These are phyloP conservation scores for Labeo catla DNA, from an alignment of 2,113 vertebrate species.

Conservation along the genomic window DNA sequence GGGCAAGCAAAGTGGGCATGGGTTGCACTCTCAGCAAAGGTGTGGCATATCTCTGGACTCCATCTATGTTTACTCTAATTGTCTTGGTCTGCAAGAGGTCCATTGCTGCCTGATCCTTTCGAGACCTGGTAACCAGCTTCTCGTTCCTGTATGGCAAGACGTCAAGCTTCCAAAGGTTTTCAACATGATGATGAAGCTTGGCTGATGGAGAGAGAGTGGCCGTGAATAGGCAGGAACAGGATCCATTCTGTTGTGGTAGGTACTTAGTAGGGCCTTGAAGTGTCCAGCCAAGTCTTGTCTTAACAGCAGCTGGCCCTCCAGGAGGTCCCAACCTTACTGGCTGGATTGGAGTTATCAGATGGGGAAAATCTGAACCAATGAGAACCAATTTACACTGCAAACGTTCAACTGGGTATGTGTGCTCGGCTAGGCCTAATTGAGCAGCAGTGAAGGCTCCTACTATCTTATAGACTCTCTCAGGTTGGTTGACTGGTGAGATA, in stretches of 20 bases:
- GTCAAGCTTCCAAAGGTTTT: background rate
- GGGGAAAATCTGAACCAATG: background rate
- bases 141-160: background rate
- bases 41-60: background rate
- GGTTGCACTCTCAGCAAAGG: background rate
- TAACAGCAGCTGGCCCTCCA: too few relatives aligned
- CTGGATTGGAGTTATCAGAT: too few relatives aligned
- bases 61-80: background rate
- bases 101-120: background rate
- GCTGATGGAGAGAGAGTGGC: background rate
- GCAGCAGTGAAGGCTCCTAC: background rate
- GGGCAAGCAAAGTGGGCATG: background rate
- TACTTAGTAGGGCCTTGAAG: background rate
- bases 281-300: background rate
- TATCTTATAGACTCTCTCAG: background rate
- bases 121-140: background rate
- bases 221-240: background rate
- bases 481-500: background rate
- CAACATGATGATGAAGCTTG: background rate
- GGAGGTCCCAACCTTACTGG: too few relatives aligned
- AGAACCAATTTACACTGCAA: too few relatives aligned
- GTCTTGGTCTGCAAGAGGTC: background rate
- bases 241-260: background rate
- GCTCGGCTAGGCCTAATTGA: background rate
- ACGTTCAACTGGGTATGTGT: too few relatives aligned